Evolutionary conservation across 2,888 invertebrate genomes (phyloP).

Genomic region (Laothoe populi): DNA sequence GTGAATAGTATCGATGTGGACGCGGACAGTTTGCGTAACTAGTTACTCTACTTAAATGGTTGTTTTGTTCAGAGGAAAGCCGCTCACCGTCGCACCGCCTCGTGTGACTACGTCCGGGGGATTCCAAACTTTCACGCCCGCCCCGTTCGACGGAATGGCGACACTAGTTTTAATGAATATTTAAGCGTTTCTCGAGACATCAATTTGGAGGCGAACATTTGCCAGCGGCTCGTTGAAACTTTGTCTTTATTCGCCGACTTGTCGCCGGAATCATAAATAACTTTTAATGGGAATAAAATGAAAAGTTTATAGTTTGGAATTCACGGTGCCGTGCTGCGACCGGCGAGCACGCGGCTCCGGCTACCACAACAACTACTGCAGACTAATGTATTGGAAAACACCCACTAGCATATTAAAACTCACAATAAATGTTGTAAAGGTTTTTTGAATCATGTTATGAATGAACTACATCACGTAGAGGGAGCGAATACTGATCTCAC

Average conservation of each 20-base stretch:
- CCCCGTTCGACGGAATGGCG: neutral
- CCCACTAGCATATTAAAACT: too few relatives aligned
- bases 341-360: neutral
- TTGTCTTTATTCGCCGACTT: slow-evolving; percentile 43
- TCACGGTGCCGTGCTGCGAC: slow-evolving; percentile 24
- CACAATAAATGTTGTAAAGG: too few relatives aligned
- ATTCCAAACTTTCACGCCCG: neutral
- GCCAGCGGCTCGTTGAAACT: slow-evolving; percentile 38
- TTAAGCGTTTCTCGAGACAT: slow-evolving; percentile 44
- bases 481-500: too few relatives aligned
- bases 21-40: slow-evolving; percentile 31
- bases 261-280: slow-evolving; percentile 45
- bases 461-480: too few relatives aligned
- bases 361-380: neutral
- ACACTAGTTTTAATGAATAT: slow-evolving; percentile 50
- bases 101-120: neutral
- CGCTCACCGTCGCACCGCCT: neutral
- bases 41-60: slow-evolving; percentile 30
- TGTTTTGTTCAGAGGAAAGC: slow-evolving; percentile 30
- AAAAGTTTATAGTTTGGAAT: slow-evolving; percentile 37
- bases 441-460: too few relatives aligned
- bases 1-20: slow-evolving; percentile 22
- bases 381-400: neutral
- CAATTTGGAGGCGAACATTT: slow-evolving; percentile 37
- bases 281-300: slow-evolving; percentile 47